These are phyloP conservation scores for Acromyrmex charruanus DNA, from an alignment of 1,140 invertebrate genomes.

Conservation along the genomic window DNA sequence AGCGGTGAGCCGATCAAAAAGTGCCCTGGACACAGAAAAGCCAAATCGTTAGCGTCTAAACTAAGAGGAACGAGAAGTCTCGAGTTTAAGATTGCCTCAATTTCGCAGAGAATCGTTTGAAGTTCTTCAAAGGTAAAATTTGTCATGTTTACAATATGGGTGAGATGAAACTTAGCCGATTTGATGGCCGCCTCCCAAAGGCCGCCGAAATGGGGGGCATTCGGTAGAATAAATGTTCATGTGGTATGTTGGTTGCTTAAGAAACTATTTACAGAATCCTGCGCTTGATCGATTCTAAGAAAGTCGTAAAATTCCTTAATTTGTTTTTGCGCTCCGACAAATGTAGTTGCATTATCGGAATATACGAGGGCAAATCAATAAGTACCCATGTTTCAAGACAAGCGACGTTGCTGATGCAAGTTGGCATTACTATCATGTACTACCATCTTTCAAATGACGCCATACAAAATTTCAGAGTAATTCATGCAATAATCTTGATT, in stretches of 20 bases:
- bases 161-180: constrained; percentile 69
- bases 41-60: constrained; percentile 49
- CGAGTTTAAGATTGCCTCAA: constrained; percentile 75
- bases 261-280: not conserved
- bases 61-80: constrained; percentile 68
- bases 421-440: too few relatives aligned
- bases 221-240: constrained; percentile 79
- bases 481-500: too few relatives aligned
- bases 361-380: not conserved
- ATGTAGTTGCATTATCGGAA: constrained; percentile 7
- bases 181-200: constrained; percentile 69
- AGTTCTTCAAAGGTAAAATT: constrained; percentile 70
- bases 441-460: too few relatives aligned
- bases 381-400: too few relatives aligned
- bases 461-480: too few relatives aligned
- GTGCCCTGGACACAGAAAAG: constrained; percentile 72
- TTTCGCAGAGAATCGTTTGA: constrained; percentile 46
- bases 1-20: constrained; percentile 76
- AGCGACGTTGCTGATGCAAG: too few relatives aligned
- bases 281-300: too few relatives aligned
- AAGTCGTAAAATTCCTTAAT: not conserved
- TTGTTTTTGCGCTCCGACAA: constrained; percentile 18
- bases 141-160: constrained; percentile 31
- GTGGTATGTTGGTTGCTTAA: not conserved
- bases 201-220: constrained; percentile 77